Evolutionary conservation across 2,888 invertebrate genomes (phyloP).

Genomic region (Sarcophaga carnaria): DNA sequence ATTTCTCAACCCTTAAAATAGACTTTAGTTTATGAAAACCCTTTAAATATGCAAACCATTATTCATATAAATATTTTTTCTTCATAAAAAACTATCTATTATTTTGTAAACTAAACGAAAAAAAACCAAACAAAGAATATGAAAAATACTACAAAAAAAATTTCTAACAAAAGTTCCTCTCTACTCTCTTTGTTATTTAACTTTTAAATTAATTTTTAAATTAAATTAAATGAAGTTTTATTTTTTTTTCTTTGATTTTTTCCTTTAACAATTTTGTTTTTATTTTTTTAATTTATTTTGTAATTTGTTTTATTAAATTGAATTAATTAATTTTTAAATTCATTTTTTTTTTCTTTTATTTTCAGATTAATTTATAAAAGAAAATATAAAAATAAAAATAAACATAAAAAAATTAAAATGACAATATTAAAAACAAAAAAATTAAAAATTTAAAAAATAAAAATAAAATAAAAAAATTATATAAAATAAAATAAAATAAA

Average conservation of each 20-base stretch:
- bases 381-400: conserved; percentile 38
- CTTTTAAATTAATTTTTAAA: background rate
- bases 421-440: conserved; percentile 62
- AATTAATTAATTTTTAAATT: conserved; percentile 34
- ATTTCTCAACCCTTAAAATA: no score
- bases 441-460: conserved; percentile 19
- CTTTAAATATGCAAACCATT: no score
- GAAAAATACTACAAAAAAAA: conserved; percentile 4
- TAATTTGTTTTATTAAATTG: conserved; percentile 1
- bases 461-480: conserved; percentile 9
- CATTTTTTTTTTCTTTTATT: conserved; percentile 48
- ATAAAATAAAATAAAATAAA: background rate
- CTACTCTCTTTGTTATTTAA: conserved; percentile 15
- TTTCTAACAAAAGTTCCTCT: conserved; percentile 57
- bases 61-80: no score
- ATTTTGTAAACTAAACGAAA: conserved; percentile 14
- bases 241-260: background rate
- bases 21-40: no score
- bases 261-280: conserved; percentile 16
- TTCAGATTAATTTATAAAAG: conserved; percentile 63
- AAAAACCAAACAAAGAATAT: background rate
- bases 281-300: conserved; percentile 14
- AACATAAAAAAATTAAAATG: conserved; percentile 53
- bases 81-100: background rate
- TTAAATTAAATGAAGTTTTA: background rate